phyloP scores from a whole-genome alignment of 2,888 invertebrate species.

The Protonemura montana region DNA sequence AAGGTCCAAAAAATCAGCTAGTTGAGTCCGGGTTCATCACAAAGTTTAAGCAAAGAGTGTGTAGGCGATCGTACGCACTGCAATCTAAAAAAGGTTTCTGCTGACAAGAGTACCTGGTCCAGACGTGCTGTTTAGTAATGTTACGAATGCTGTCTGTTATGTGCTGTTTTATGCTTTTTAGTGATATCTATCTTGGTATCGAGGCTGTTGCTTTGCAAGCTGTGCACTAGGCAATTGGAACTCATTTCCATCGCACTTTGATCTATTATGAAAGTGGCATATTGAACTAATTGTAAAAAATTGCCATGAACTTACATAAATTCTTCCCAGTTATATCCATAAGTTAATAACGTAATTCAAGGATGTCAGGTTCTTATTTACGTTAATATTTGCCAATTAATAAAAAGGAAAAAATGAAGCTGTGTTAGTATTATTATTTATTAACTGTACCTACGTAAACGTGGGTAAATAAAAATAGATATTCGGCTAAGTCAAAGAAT shows the following conservation, averaged over 20 bases:
- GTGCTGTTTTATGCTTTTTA: too few relatives aligned
- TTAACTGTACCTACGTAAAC: background rate
- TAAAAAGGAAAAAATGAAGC: background rate
- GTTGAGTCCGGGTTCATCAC: too few relatives aligned
- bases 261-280: background rate
- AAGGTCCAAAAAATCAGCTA: too few relatives aligned
- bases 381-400: constrained; percentile 4
- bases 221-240: background rate
- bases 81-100: too few relatives aligned
- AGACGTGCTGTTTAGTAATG: too few relatives aligned
- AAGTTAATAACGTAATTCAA: background rate
- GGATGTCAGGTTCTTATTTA: background rate
- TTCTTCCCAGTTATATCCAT: background rate
- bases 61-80: too few relatives aligned
- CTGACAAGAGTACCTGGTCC: too few relatives aligned
- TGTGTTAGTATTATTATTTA: background rate
- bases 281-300: background rate
- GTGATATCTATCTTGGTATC: too few relatives aligned
- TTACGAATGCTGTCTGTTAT: too few relatives aligned
- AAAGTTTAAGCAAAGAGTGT: too few relatives aligned
- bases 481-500: background rate
- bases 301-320: background rate
- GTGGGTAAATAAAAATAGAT: background rate
- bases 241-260: background rate
- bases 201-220: too few relatives aligned